phyloP scores from a whole-genome alignment of 23 tunicate species.

The Halocynthia aurantium region DNA sequence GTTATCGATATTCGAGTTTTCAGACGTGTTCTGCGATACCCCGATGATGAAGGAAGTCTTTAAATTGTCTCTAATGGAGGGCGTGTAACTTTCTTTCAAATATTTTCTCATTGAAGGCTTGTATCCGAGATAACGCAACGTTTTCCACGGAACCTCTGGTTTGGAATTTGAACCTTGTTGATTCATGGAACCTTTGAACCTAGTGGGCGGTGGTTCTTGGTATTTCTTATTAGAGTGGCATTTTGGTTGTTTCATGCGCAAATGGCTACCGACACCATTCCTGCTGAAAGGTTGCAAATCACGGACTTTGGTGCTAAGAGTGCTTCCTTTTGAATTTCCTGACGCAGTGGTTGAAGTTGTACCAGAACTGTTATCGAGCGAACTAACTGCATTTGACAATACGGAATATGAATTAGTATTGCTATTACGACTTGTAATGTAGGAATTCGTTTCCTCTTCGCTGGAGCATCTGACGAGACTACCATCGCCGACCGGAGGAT shows the following conservation, averaged over 20 bases:
- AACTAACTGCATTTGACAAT: neutral
- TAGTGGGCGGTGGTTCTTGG: neutral
- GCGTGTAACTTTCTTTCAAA: slow-evolving; percentile 36
- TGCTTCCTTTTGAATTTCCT: slow-evolving; percentile 7
- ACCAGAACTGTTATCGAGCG: slow-evolving; percentile 2
- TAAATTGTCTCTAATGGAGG: neutral
- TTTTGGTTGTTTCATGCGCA: neutral
- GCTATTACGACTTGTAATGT: neutral
- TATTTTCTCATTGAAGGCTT: slow-evolving; percentile 65
- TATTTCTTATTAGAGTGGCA: neutral
- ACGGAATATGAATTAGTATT: too few relatives aligned
- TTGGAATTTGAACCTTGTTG: neutral
- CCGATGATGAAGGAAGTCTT: neutral
- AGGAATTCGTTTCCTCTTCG: neutral
- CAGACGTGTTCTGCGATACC: too few relatives aligned
- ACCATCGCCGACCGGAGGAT: too few relatives aligned
- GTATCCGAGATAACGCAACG: slow-evolving; percentile 51
- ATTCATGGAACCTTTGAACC: neutral
- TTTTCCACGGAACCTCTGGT: slow-evolving; percentile 38
- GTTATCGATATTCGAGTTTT: too few relatives aligned
- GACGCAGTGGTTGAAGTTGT: slow-evolving; percentile 3
- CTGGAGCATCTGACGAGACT: too few relatives aligned
- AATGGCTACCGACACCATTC: slow-evolving; percentile 6
- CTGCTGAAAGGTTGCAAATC: slow-evolving; percentile 41
- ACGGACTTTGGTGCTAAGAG: slow-evolving; percentile 47